phyloP scores from a whole-genome alignment of 2,113 vertebrate genomes.

The Antechinus flavipes region DNA sequence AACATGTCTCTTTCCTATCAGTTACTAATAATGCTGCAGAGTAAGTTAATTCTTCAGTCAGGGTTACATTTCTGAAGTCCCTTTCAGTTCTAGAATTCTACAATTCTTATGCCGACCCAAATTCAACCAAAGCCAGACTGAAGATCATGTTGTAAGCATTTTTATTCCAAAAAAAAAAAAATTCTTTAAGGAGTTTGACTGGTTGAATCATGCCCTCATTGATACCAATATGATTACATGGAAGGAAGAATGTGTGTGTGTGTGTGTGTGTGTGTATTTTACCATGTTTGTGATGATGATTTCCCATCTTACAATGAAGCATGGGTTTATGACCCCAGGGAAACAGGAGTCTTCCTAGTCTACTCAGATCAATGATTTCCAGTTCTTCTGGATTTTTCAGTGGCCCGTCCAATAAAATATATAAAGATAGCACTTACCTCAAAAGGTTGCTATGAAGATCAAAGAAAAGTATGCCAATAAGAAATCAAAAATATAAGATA shows the following conservation, averaged over 20 bases:
- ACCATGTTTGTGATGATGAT: neutral
- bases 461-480: neutral
- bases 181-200: neutral
- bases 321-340: neutral
- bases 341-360: neutral
- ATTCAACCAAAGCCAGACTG: neutral
- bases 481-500: neutral
- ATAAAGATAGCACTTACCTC: neutral
- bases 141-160: neutral
- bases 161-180: neutral
- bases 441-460: neutral
- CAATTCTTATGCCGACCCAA: neutral
- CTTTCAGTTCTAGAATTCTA: neutral
- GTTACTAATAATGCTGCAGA: neutral
- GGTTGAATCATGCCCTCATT: neutral
- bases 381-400: neutral
- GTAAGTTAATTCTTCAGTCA: neutral
- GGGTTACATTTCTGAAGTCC: neutral
- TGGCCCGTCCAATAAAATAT: neutral
- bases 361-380: neutral
- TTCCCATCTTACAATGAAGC: neutral
- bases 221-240: neutral
- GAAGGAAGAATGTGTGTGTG: neutral
- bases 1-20: neutral
- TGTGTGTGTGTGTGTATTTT: no score